Conservation (phyloP, 2,888 invertebrate species). For the Autographa pulchrina region DNA sequence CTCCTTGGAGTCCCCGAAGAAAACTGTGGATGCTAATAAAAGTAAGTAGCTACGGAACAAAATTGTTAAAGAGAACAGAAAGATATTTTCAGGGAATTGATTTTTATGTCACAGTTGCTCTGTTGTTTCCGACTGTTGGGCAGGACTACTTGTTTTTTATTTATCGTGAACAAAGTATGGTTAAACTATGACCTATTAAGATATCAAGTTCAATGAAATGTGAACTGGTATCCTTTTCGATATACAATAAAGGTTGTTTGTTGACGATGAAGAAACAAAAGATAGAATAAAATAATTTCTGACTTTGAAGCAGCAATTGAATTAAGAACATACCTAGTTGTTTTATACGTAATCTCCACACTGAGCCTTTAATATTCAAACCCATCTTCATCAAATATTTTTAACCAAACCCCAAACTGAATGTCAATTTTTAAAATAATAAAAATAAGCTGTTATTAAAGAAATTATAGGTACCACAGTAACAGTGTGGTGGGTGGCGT, state of each 20-base stretch:
- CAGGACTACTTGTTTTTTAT: neutral
- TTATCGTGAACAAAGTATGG: neutral
- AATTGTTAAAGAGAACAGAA: constrained; percentile 6
- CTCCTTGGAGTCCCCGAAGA: constrained; percentile 25
- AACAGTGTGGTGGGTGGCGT: neutral
- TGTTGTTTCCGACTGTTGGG: neutral
- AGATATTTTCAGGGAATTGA: constrained; percentile 5
- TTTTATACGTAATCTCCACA: too few relatives aligned
- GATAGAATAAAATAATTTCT: too few relatives aligned
- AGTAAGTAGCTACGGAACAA: constrained; percentile 14
- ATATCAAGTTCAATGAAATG: too few relatives aligned
- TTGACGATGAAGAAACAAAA: too few relatives aligned
- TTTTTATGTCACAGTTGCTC: neutral
- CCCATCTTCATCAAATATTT: too few relatives aligned
- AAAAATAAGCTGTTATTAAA: neutral
- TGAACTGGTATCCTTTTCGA: too few relatives aligned
- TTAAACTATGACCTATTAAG: neutral
- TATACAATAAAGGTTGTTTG: too few relatives aligned
- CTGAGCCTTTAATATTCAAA: too few relatives aligned
- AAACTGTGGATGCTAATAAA: constrained; percentile 27
- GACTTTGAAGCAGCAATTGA: too few relatives aligned
- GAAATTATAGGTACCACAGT: neutral
- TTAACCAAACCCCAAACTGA: too few relatives aligned
- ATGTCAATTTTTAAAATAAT: too few relatives aligned
- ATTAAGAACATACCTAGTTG: too few relatives aligned